phyloP scores from a whole-genome alignment of 2,113 vertebrate genomes.

The Phoenicopterus ruber region DNA sequence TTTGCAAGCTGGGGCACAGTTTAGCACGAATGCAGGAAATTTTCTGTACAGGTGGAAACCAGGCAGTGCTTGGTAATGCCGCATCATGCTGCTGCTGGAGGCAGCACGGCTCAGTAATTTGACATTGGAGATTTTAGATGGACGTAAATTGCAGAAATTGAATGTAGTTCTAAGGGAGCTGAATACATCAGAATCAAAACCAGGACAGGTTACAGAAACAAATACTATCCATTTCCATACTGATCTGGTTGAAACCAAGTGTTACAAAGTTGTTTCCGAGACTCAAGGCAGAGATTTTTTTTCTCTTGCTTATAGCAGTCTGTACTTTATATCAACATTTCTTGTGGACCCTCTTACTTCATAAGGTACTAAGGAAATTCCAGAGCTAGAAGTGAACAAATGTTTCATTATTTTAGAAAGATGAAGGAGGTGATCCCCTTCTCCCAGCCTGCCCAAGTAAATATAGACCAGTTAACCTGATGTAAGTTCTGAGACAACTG shows the following conservation, averaged over 20 bases:
- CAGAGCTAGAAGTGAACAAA: not conserved
- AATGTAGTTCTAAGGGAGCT: not conserved
- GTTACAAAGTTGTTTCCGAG: not conserved
- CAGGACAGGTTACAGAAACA: not conserved
- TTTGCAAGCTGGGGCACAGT: not conserved
- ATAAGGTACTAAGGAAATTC: not conserved
- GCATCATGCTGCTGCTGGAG: not conserved
- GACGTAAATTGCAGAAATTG: not conserved
- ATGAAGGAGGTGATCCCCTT: not conserved
- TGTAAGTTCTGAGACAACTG: not conserved
- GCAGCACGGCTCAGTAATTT: not conserved
- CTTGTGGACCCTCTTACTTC: not conserved
- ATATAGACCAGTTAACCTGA: not conserved
- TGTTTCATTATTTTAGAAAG: not conserved
- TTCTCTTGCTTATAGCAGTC: not conserved
- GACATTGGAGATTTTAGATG: not conserved
- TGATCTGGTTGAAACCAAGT: not conserved
- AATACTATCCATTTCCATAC: not conserved
- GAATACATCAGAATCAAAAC: not conserved
- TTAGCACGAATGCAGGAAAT: not conserved
- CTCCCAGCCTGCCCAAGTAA: not conserved
- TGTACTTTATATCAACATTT: not conserved
- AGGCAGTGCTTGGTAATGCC: not conserved
- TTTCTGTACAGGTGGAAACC: not conserved
- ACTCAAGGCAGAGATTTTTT: not conserved